Conservation (phyloP, 2,113 vertebrate genomes). For the Clupea harengus region DNA sequence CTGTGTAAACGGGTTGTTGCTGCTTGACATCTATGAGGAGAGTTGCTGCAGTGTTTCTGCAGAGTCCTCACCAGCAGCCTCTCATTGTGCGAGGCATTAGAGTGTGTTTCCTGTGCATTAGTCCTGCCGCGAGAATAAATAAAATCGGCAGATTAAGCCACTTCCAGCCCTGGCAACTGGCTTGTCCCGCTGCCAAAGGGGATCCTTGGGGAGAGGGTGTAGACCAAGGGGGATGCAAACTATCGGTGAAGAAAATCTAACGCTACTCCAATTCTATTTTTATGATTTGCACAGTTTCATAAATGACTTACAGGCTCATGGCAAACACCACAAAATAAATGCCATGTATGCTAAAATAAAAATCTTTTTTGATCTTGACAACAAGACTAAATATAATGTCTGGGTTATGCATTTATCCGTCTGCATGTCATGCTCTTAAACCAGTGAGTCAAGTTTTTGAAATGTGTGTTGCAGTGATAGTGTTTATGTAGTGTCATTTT, state of each 20-base stretch:
- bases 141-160: neutral
- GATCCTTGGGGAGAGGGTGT: neutral
- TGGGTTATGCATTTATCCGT: neutral
- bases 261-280: neutral
- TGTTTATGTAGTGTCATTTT: neutral
- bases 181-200: neutral
- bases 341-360: neutral
- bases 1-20: neutral
- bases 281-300: neutral
- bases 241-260: neutral
- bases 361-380: neutral
- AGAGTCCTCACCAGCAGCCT: neutral
- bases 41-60: neutral
- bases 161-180: constrained; percentile 7
- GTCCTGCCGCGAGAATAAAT: neutral
- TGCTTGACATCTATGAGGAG: neutral
- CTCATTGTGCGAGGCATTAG: neutral
- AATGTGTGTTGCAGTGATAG: neutral
- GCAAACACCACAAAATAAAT: neutral
- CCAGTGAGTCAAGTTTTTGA: neutral
- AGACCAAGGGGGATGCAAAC: neutral
- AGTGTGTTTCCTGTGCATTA: constrained; percentile 5
- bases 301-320: neutral
- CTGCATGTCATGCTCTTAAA: neutral
- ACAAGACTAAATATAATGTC: neutral